Conservation (phyloP, 2,113 vertebrate genomes). For the Polypterus bichir region DNA sequence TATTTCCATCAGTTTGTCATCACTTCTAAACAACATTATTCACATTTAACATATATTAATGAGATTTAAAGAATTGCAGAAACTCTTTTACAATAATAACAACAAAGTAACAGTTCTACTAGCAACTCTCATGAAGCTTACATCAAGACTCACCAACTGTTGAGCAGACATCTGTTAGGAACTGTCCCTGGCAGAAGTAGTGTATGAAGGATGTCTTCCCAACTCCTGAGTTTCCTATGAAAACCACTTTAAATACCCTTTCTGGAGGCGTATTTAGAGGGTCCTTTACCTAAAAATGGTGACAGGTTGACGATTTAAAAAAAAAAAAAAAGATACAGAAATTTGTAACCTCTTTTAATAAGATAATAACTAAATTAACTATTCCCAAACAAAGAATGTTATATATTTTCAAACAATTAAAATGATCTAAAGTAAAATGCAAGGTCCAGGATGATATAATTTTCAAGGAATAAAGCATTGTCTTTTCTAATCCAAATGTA, state of each 20-base stretch:
- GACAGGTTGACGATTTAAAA: not conserved
- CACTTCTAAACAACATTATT: too few species aligned
- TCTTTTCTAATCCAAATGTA: too few species aligned
- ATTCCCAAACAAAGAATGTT: not conserved
- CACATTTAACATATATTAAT: too few species aligned
- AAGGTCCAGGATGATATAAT: too few species aligned
- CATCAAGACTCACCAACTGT: slow-evolving; percentile 49
- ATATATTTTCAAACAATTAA: too few species aligned
- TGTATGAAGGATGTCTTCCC: slow-evolving; percentile 75
- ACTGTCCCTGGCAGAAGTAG: slow-evolving; percentile 52
- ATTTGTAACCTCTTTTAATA: not conserved
- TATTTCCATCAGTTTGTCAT: too few species aligned
- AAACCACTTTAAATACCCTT: slow-evolving; percentile 64
- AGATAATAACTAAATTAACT: not conserved
- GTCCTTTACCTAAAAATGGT: slow-evolving; percentile 24
- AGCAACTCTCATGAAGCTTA: not conserved
- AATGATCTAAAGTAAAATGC: too few species aligned
- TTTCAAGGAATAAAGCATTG: too few species aligned
- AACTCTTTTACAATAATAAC: not conserved
- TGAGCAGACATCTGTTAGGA: slow-evolving; percentile 36
- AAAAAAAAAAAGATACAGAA: not conserved
- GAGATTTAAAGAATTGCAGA: not conserved
- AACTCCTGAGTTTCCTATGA: slow-evolving; percentile 64
- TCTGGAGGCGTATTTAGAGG: slow-evolving; percentile 28
- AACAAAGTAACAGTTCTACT: not conserved